Evolutionary conservation across 2,797 vertebrate genomes (phyloP), one percentile per base, ranked within the genome.

Genomic region (Pseudochromis fuscus): DNA sequence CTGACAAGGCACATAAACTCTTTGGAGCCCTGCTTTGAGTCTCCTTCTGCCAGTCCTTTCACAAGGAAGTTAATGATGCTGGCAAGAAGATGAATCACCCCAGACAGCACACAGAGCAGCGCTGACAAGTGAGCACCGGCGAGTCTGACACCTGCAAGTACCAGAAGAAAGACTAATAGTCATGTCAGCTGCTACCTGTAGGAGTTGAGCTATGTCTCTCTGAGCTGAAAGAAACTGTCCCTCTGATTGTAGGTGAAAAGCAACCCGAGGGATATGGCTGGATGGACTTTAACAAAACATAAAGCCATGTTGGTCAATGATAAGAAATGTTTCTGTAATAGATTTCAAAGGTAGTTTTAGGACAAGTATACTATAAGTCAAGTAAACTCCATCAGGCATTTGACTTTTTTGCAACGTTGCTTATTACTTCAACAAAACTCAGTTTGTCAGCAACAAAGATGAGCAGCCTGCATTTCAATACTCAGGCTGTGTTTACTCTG

Each of bases 81-180:
- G 95, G 95, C 96, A 96, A 93, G 94, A 96, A 96, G 96, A 97
- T 96, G 94, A 96, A 97, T 97, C 96, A 96, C 96, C 96, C 91
- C 91, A 95, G 95, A 96, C 95, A 94, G 83, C 94, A 95, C 95
- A 94, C 94, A 94, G 95, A 95, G 95, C 93, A 92, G 92, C 90
- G 88, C 93, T 96, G 95, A 96, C 92, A 93, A 94, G 91, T 91
- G 89, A 95, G 95, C 93, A 94, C 92, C 87, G 91, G 88, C 90
- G 87, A 92, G 94, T 94, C 91, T 94, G 93, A 95, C 90, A 91
- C 94, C 94, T 95, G 94, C 93, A 93, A 95, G 95, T 94, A 93
- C 89, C 93, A 92, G 82, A 90, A 88, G 91, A 90, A 93, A 92
- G 93, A 94, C 90, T 91, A 92, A 95, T 92, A 91, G 92, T 92